phyloP scores from a whole-genome alignment of 2,888 invertebrate genomes.

The Coenonympha arcania region DNA sequence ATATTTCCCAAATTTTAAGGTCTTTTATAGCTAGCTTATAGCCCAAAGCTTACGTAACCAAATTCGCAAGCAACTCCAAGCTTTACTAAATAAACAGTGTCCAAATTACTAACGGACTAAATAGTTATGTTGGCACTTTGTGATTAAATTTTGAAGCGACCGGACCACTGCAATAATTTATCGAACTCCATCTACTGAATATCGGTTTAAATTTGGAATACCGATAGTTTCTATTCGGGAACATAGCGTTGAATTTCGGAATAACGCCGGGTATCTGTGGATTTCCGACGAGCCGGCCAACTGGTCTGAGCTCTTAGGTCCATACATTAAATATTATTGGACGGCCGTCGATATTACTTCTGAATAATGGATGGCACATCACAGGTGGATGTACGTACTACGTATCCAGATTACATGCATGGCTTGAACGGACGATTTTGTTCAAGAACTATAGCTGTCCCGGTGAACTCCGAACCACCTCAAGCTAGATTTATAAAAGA shows the following conservation, averaged over 20 bases:
- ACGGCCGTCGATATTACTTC: background rate
- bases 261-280: background rate
- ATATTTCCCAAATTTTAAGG: no score
- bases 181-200: background rate
- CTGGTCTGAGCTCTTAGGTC: background rate
- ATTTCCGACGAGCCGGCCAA: background rate
- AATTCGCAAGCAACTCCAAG: no score
- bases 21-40: no score
- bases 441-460: no score
- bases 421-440: background rate
- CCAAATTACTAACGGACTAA: no score
- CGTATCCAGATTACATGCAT: background rate
- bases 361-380: background rate
- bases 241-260: constrained; percentile 1
- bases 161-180: background rate
- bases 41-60: no score
- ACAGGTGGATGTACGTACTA: no score
- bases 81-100: no score
- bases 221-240: background rate
- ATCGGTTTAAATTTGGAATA: background rate
- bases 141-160: background rate
- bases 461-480: no score
- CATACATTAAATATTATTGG: background rate
- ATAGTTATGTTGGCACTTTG: no score
- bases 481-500: no score